Base-by-base conservation (phyloP, 64 coral and sea anemone species). In the Acropora yongei region DNA sequence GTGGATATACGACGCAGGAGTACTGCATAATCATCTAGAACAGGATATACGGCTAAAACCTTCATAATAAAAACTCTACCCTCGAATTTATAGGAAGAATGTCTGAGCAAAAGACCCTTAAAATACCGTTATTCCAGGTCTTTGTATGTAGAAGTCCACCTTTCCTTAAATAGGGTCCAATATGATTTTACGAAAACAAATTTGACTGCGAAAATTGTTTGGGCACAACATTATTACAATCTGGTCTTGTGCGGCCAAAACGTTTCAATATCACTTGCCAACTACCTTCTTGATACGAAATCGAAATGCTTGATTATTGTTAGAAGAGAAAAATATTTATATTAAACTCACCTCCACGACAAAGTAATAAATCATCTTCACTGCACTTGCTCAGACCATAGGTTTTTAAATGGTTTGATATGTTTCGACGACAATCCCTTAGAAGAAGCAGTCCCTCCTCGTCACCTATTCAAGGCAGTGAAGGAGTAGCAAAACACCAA, bases 341-440 rank as follows among this genome's bases (percentile, higher is more conserved):
- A 78, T 48, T 49, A 14, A 19, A 78, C 76, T 49, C 76, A 78
- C 46, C 76, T 78, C 12, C 76, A 47, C 76, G 5, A 49, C 76
- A 78, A 78, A 78, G 76, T 78, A 78, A 9, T 16, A 77, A 77
- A 16, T 77, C 43, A 49, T 78, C 76, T 49, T 49, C 76, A 3
- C 47, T 13, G 18, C 12, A 78, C 18, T 78, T 78, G 76, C 76
- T 78, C 76, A 78, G 76, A 12, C 76, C 76, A n/a, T 78, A 78
- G 4, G 44, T 16, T 18, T 6, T 48, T 11, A 48, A 19, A 48
- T 78, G 76, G 3, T 5, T 78, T 19, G 76, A 14, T 2, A 78
- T 78, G 47, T 49, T 13, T 49, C 76, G 76, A 78, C 18, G 1
- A 49, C 76, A 78, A 19, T 78, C 47, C 7, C 76, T 49, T 18